Base-by-base conservation (phyloP, 2,797 vertebrate species). In the Artibeus jamaicensis region DNA sequence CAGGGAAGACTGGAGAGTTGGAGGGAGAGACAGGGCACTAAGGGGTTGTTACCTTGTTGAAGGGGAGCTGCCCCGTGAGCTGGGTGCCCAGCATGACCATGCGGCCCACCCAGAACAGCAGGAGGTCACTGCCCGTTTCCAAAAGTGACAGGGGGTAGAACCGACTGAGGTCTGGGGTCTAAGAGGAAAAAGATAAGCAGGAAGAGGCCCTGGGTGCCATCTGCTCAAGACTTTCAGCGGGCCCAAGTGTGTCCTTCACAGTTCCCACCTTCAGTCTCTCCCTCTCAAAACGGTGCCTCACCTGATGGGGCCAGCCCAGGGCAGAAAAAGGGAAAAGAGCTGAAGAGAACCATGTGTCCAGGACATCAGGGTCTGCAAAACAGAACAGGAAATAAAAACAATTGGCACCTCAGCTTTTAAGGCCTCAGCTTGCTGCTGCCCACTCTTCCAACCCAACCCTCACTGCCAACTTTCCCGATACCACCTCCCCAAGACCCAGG, bases 271-370 rank as follows among this genome's bases (percentile, higher is more conserved):
- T 70, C n/a, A 24, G 5, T 29, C 55, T 55, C 50, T 5, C 48
- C 29, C 10, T 26, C 62, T 37, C 8, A 46, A 8, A 48, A 83
- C 7, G 3, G 12, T 24, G 2, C 37, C 98, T 98, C 98, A 99
- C 99, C 99, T 99, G 97, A 65, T 98, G 96, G 70, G 99, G 99
- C 99, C 99, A 99, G 85, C 99, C 99, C 70, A 99, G 97, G 97
- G 99, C 99, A 24, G 99, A 99, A 4, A 99, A 99, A 8, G 99
- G 99, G 84, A 99, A 99, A 26, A 99, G 98, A 2, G 98, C 99
- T 0, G 99, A 99, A 21, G 99, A 99, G 97, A 99, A 99, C 99
- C 99, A 99, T 0, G 99, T 99, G 85, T 99, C 99, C 89, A 99
- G 97, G 42, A 99, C 99, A 91, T 99, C 99, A 11, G 99, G 98